phyloP scores from a whole-genome alignment of 1,140 invertebrate species.

The Penaeus vannamei region DNA sequence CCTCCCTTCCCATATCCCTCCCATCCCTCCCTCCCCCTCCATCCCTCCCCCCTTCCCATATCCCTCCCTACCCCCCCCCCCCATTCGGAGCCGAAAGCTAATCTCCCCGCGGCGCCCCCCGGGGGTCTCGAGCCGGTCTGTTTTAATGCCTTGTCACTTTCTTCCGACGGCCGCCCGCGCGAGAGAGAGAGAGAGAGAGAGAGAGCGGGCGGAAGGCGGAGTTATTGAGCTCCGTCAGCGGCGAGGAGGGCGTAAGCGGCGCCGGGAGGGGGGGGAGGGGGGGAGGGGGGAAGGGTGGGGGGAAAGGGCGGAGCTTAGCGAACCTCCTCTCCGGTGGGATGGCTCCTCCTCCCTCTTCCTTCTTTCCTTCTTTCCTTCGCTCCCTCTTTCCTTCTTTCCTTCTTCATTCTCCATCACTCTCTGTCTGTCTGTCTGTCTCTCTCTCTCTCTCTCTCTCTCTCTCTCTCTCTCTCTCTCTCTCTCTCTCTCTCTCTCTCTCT shows the following conservation, averaged over 20 bases:
- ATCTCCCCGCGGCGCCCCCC: conserved; percentile 13
- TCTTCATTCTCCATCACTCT: too few relatives aligned
- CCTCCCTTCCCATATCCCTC: background rate
- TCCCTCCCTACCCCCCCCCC: background rate
- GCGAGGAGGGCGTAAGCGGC: background rate
- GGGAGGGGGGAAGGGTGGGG: background rate
- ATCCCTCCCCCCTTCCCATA: background rate
- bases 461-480: too few relatives aligned
- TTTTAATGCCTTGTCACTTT: conserved; percentile 63
- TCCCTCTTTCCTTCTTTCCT: too few relatives aligned
- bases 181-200: background rate
- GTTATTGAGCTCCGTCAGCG: conserved; percentile 36
- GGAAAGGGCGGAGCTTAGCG: background rate
- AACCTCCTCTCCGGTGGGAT: background rate
- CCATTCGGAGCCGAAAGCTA: background rate
- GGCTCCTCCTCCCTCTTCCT: too few relatives aligned
- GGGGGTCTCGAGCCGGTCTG: conserved; percentile 28
- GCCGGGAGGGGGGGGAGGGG: background rate
- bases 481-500: too few relatives aligned
- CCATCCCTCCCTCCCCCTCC: background rate
- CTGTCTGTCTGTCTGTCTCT: too few relatives aligned
- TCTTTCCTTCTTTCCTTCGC: too few relatives aligned
- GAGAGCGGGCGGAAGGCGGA: background rate
- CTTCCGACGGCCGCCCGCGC: conserved; percentile 52
- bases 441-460: too few relatives aligned